phyloP scores from a whole-genome alignment of 1,140 invertebrate species.

The Diabrotica virgifera region DNA sequence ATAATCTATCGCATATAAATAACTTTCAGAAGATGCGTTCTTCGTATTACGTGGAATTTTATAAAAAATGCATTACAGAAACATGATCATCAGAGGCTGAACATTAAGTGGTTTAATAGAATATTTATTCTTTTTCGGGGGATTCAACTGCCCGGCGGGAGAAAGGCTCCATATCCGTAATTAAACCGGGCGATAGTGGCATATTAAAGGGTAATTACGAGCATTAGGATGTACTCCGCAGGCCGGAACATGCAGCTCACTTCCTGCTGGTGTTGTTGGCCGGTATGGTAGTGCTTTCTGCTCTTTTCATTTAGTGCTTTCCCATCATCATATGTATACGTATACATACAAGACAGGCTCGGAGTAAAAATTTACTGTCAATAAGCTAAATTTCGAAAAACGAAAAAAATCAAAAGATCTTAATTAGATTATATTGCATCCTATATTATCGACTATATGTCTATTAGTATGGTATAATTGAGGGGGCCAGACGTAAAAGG shows the following conservation, averaged over 20 bases:
- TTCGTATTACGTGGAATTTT: too few relatives aligned
- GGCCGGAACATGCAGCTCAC: constrained; percentile 23
- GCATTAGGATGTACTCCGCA: constrained; percentile 25
- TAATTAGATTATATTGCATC: too few relatives aligned
- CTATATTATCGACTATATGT: too few relatives aligned
- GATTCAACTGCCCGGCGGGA: constrained; percentile 2
- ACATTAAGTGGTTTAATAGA: background rate
- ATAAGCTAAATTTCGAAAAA: too few relatives aligned
- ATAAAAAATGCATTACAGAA: background rate
- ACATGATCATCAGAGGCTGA: background rate
- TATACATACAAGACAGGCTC: too few relatives aligned
- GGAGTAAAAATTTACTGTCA: too few relatives aligned
- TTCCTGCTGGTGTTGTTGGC: constrained; percentile 18
- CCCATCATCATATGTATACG: too few relatives aligned
- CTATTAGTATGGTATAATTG: too few relatives aligned
- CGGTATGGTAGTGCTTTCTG: background rate
- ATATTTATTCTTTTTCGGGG: background rate
- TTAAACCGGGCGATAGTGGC: constrained; percentile 23
- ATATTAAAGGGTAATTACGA: constrained; percentile 31
- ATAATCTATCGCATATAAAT: too few relatives aligned
- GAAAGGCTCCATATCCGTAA: constrained; percentile 9
- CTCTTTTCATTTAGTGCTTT: constrained; percentile 14
- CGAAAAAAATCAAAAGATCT: too few relatives aligned
- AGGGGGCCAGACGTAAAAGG: too few relatives aligned
- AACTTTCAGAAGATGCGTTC: too few relatives aligned